Conservation (phyloP, 35 echinoderm and acorn worm genomes). For the Ophioderma brevispina region DNA sequence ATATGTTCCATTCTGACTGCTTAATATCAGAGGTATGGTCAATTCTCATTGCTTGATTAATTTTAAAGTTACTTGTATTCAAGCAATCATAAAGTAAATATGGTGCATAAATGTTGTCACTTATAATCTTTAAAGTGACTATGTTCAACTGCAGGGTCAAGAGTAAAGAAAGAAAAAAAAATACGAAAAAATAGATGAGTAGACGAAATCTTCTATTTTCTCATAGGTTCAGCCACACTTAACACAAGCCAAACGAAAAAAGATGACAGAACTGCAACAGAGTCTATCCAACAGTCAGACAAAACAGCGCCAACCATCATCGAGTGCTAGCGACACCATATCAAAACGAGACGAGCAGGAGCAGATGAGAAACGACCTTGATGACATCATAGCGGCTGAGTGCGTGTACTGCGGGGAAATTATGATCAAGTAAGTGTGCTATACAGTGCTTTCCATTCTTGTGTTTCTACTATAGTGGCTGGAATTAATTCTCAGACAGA, state of each 20-base stretch:
- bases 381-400: constrained; percentile 92
- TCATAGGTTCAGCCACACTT: constrained; percentile 89
- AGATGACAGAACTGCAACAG: constrained; percentile 67
- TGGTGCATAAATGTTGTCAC: too few species aligned
- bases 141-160: too few species aligned
- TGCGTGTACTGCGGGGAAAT: constrained; percentile 97
- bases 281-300: constrained; percentile 41
- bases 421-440: constrained; percentile 81
- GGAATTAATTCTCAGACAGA: too few species aligned
- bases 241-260: constrained; percentile 53
- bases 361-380: constrained; percentile 72
- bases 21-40: constrained; percentile 81
- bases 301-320: constrained; percentile 12
- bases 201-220: too few species aligned
- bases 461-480: too few species aligned
- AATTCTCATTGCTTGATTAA: too few species aligned
- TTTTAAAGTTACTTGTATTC: too few species aligned
- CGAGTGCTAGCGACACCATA: constrained; percentile 41
- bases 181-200: too few species aligned
- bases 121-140: too few species aligned
- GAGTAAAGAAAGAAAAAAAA: too few species aligned
- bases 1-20: constrained; percentile 97
- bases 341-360: constrained; percentile 83
- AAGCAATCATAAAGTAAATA: too few species aligned
- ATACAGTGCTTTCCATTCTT: too few species aligned